A percentile compares a stretch with the other conserved stretches of the same genome.
phyloP scores from a whole-genome alignment of 2,888 invertebrate species.

The Conus canariensis region DNA sequence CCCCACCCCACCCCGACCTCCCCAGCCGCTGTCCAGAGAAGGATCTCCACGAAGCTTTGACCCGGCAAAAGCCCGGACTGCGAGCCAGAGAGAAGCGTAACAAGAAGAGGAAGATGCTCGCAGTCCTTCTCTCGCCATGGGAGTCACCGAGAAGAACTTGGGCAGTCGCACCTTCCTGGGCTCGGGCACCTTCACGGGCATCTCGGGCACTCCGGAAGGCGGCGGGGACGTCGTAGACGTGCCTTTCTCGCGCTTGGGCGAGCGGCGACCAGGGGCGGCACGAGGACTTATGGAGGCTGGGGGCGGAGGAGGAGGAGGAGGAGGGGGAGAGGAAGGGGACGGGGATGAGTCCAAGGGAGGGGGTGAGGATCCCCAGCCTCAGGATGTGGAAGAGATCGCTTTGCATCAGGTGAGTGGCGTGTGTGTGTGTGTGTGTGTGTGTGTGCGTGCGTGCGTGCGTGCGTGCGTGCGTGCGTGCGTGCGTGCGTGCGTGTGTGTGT shows the following conservation, averaged over 20 bases:
- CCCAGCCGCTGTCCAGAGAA: too few species aligned
- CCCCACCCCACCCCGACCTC: too few species aligned
- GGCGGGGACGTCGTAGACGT: not conserved
- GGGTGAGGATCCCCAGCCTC: not conserved
- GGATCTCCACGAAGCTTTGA: too few species aligned
- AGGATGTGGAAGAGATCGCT: not conserved
- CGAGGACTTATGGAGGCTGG: not conserved
- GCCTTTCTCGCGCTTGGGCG: not conserved
- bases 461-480: too few species aligned
- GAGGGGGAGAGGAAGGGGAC: not conserved
- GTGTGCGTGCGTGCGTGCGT: not conserved
- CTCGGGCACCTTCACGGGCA: not conserved
- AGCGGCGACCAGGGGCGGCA: not conserved
- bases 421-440: conserved; percentile 11
- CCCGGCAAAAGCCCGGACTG: too few species aligned
- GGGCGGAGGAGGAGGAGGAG: not conserved
- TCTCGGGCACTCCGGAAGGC: not conserved
- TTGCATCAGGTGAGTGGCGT: conserved; percentile 16
- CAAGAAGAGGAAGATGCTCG: not conserved
- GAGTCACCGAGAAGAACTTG: conserved; percentile 27
- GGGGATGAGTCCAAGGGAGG: not conserved
- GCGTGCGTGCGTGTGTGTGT: too few species aligned
- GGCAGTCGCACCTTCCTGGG: conserved; percentile 28
- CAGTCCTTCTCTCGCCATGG: not conserved
- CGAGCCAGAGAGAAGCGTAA: too few species aligned